Conservation (phyloP, 2,888 invertebrate species). For the Masnerella sp. region DNA sequence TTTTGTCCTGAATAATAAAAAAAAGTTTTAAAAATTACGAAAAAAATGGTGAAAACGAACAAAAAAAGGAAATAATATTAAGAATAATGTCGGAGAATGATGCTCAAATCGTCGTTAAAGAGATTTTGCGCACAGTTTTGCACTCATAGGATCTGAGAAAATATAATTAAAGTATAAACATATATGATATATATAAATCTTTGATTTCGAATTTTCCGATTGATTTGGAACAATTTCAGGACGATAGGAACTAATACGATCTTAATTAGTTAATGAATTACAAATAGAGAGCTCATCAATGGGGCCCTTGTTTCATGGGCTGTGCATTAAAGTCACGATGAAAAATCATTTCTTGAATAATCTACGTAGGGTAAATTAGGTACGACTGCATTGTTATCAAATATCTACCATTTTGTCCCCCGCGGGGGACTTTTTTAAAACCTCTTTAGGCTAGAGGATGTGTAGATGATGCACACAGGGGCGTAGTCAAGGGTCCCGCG, state of each 20-base stretch:
- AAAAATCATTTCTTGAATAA: slow-evolving; percentile 68
- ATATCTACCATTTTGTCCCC: slow-evolving; percentile 69
- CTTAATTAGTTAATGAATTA: slow-evolving; percentile 19
- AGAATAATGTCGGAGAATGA: slow-evolving; percentile 35
- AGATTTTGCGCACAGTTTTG: slow-evolving; percentile 49
- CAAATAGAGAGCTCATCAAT: slow-evolving; percentile 51
- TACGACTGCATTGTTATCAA: slow-evolving; percentile 68
- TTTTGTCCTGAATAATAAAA: slow-evolving; percentile 33
- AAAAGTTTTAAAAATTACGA: slow-evolving; percentile 27
- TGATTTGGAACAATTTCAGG: slow-evolving; percentile 33
- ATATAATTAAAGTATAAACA: slow-evolving; percentile 13
- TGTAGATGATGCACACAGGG: slow-evolving; percentile 62
- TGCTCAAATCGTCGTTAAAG: slow-evolving; percentile 51
- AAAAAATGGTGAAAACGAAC: slow-evolving; percentile 6
- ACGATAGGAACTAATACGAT: slow-evolving; percentile 20
- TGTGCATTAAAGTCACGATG: slow-evolving; percentile 71
- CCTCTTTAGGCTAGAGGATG: slow-evolving; percentile 66
- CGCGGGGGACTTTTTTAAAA: slow-evolving; percentile 68
- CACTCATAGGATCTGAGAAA: slow-evolving; percentile 28
- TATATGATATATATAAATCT: slow-evolving; percentile 20
- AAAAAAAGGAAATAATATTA: slow-evolving; percentile 23
- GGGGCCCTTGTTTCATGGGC: slow-evolving; percentile 70
- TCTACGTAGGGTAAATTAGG: slow-evolving; percentile 54
- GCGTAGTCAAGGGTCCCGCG: slow-evolving; percentile 63
- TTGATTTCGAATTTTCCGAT: slow-evolving; percentile 29